These are phyloP conservation scores for Ceratothoa steindachneri DNA, from an alignment of 2,888 invertebrate genomes.

Conservation along the genomic window DNA sequence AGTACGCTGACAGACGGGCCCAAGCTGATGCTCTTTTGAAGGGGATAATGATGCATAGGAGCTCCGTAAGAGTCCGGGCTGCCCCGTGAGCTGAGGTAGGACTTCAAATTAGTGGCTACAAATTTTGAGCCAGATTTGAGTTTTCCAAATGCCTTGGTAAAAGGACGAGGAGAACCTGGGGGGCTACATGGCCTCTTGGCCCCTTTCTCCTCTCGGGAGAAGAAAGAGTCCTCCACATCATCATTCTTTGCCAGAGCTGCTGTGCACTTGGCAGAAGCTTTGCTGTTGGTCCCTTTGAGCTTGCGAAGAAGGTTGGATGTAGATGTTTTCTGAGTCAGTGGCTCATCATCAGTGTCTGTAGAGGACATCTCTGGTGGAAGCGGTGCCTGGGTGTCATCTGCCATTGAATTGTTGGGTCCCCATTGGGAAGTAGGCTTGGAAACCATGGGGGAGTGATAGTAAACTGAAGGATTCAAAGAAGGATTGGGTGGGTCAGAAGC, in stretches of 20 bases:
- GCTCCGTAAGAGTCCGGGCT: background rate
- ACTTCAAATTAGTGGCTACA: slow-evolving; percentile 41
- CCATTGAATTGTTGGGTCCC: background rate
- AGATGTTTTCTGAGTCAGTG: background rate
- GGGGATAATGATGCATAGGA: background rate
- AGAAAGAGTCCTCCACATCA: background rate
- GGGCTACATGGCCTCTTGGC: background rate
- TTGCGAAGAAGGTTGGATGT: background rate
- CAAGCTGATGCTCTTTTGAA: slow-evolving; percentile 44
- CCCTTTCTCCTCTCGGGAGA: background rate
- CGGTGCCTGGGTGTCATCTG: background rate
- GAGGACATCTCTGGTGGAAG: background rate
- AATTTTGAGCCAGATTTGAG: slow-evolving; percentile 32
- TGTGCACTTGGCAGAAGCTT: background rate
- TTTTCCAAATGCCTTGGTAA: slow-evolving; percentile 39
- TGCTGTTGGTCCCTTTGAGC: background rate
- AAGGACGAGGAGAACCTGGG: slow-evolving; percentile 40
- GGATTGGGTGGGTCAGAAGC: background rate
- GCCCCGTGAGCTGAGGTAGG: slow-evolving; percentile 27
- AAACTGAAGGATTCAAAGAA: background rate
- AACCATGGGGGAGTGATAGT: background rate
- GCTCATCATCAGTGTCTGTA: background rate
- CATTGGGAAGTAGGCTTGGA: background rate
- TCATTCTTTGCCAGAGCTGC: background rate
- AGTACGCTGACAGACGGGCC: slow-evolving; percentile 32